Evolutionary conservation across 1,140 invertebrate species (phyloP).

Genomic region (Ganaspis sp.): DNA sequence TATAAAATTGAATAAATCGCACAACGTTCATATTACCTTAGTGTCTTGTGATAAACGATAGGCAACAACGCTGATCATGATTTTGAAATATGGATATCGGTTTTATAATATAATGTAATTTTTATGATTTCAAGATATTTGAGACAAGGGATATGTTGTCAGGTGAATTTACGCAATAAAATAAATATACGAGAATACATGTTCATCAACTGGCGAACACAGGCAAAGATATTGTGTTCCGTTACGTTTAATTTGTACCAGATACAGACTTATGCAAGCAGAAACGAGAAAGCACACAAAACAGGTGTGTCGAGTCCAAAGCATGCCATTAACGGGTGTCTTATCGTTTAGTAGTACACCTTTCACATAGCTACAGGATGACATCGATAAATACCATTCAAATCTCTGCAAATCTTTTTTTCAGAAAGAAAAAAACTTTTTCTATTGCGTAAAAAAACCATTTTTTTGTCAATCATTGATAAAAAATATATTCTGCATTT

Average conservation of each 20-base stretch:
- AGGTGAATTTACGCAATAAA: not conserved
- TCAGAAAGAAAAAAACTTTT: too few relatives aligned
- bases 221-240: not conserved
- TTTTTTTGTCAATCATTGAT: too few relatives aligned
- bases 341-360: constrained; percentile 27
- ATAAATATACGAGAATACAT: not conserved
- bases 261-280: constrained; percentile 8
- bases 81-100: not conserved
- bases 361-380: constrained; percentile 6
- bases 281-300: constrained; percentile 13
- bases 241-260: constrained; percentile 16
- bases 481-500: too few relatives aligned
- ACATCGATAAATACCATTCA: constrained; percentile 14
- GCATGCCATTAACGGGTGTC: constrained; percentile 21
- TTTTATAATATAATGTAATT: not conserved
- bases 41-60: not conserved
- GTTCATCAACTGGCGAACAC: not conserved
- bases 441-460: too few relatives aligned
- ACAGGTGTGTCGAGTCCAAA: constrained; percentile 27
- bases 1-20: too few relatives aligned
- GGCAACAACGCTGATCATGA: not conserved
- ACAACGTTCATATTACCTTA: too few relatives aligned
- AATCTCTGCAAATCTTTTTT: not conserved
- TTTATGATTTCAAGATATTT: not conserved
- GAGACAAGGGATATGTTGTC: constrained; percentile 19